Evolutionary conservation across 2,888 invertebrate species (phyloP).

Genomic region (Troides aeacus): DNA sequence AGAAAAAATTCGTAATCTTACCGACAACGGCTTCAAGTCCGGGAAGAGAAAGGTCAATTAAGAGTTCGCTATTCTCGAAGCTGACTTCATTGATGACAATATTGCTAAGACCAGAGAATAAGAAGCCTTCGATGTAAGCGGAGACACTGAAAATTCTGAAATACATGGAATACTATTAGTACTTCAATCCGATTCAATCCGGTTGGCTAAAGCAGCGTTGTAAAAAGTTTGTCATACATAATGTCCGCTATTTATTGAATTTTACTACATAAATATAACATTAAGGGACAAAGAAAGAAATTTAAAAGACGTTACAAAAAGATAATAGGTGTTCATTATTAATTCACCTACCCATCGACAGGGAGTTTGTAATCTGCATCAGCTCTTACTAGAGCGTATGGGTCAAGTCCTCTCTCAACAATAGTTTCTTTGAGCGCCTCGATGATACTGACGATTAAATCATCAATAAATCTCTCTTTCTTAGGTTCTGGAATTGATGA

Average conservation of each 20-base stretch:
- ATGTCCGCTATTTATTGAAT: no score
- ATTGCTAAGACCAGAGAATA: constrained; percentile 12
- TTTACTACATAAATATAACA: no score
- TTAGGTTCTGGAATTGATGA: neutral
- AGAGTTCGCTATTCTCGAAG: neutral
- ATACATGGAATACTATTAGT: neutral
- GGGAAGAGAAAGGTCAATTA: constrained; percentile 12
- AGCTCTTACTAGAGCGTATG: neutral
- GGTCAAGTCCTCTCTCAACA: constrained; percentile 3
- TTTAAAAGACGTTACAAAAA: no score
- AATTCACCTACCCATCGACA: constrained; percentile 4
- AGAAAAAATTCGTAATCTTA: neutral
- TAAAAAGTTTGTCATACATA: no score
- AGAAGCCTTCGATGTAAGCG: constrained; percentile 6
- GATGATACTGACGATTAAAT: constrained; percentile 2
- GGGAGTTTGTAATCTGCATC: constrained; percentile 15
- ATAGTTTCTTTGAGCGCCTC: constrained; percentile 2
- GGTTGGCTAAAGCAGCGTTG: no score
- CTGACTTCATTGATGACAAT: constrained; percentile 8
- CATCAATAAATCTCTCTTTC: constrained; percentile 3
- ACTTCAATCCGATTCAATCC: no score
- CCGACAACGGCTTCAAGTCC: constrained; percentile 6
- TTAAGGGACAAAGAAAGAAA: no score
- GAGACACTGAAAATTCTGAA: constrained; percentile 14
- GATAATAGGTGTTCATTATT: no score